Base-by-base conservation (phyloP, 2,113 vertebrate species). In the Perca schrenkii region DNA sequence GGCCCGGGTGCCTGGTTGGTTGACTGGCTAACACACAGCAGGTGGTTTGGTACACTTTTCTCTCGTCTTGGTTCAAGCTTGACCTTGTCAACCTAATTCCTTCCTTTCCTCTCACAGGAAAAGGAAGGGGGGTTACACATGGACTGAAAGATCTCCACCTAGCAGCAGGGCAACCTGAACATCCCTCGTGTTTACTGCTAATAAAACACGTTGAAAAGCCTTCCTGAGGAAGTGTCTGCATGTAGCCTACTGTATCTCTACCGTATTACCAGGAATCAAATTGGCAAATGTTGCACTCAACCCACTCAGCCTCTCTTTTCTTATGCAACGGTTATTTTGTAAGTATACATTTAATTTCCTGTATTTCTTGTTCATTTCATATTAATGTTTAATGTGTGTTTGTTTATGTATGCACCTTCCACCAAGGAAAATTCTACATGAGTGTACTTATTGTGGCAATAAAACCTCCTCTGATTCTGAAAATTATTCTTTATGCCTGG, bases 51-150 rank as follows among this genome's bases (percentile, higher is more conserved):
- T 79, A 53, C 82, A 74, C 81, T 79, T 76, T 90, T 65, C 84
- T 89, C 90, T 78, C 31, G 85, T 88, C 86, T 84, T 82, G 85
- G 74, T 85, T 87, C 80, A 92, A 92, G 89, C 78, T 84, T 90
- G 86, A 92, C 89, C 93, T 88, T 85, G 88, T 88, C 85, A 88
- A 91, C 89, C 85, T 86, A 87, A 86, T 86, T 86, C 79, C 90
- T 88, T 90, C 85, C 57, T 83, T 78, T 81, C 76, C 61, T 80
- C 82, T 80, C 83, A n/a, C n/a, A n/a, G n/a, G n/a, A n/a, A n/a
- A n/a, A n/a, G n/a, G n/a, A n/a, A n/a, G 58, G 62, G 62, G 70
- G 56, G 72, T 88, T 43, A 43, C 79, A 82, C 34, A 74, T 75
- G 53, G 46, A 57, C 72, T 88, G 50, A 19, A 85, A 86, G 63